Evolutionary conservation across 2,797 vertebrate genomes (phyloP).

Genomic region (Neosalanx taihuensis): DNA sequence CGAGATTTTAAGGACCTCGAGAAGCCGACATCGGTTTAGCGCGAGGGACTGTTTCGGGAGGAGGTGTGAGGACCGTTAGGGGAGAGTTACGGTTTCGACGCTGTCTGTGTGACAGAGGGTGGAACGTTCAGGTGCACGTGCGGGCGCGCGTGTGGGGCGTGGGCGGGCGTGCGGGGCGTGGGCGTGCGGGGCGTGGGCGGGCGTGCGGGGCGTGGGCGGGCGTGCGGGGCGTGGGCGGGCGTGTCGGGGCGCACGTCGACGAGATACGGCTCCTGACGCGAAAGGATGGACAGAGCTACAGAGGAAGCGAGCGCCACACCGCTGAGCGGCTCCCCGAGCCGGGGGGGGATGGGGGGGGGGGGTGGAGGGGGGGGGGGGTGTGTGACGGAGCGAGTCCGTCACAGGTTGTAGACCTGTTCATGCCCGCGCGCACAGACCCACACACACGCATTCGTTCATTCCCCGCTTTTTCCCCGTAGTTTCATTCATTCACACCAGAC

Average conservation of each 20-base stretch:
- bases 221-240: constrained; percentile 35
- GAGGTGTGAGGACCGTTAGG: not conserved
- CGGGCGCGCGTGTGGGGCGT: constrained; percentile 33
- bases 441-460: no score
- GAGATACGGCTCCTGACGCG: constrained; percentile 34
- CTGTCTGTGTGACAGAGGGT: constrained; percentile 15
- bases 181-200: constrained; percentile 31
- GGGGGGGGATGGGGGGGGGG: constrained; percentile 24
- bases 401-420: no score
- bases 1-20: constrained; percentile 43
- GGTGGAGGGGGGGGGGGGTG: no score
- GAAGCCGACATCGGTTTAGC: constrained; percentile 12
- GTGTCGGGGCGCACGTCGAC: constrained; percentile 29
- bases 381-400: no score
- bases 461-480: no score
- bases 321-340: not conserved
- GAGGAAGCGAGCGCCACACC: not conserved
- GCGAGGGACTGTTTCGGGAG: constrained; percentile 29
- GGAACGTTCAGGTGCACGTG: not conserved
- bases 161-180: constrained; percentile 36
- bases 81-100: constrained; percentile 17
- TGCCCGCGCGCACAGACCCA: no score
- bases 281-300: constrained; percentile 51
- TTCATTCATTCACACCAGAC: no score
- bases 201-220: constrained; percentile 27